Conservation (phyloP, 2,888 invertebrate genomes). For the Heliconius sara region DNA sequence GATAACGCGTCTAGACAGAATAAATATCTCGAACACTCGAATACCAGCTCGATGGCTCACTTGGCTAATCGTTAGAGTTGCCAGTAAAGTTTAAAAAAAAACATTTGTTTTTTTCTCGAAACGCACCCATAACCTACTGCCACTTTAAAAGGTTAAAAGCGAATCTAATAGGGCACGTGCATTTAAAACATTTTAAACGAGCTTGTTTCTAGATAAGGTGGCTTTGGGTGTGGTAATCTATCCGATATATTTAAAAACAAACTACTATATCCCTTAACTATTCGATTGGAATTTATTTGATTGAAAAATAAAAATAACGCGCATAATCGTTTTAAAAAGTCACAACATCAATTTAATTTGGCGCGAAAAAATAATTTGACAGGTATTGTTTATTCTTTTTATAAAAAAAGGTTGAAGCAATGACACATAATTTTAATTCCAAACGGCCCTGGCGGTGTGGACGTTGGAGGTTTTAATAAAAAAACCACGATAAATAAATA, state of each 20-base stretch:
- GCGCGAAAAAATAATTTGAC: slow-evolving; percentile 18
- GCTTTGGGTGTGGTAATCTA: slow-evolving; percentile 58
- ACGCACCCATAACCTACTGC: slow-evolving; percentile 69
- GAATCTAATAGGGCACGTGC: slow-evolving; percentile 73
- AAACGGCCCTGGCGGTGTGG: slow-evolving; percentile 1
- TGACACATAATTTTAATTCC: slow-evolving; percentile 20
- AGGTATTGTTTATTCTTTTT: background rate
- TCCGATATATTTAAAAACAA: slow-evolving; percentile 47
- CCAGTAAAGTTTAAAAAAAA: slow-evolving; percentile 61
- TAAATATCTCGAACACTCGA: slow-evolving; percentile 80
- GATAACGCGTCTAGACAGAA: slow-evolving; percentile 81
- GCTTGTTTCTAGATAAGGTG: slow-evolving; percentile 64
- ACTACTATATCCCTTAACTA: background rate
- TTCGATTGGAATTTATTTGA: slow-evolving; percentile 13
- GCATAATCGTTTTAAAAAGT: background rate
- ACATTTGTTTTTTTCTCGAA: slow-evolving; percentile 61
- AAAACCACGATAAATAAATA: slow-evolving; percentile 45
- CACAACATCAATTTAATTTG: background rate
- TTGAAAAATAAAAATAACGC: background rate
- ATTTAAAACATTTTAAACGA: slow-evolving; percentile 67
- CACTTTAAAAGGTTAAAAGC: slow-evolving; percentile 75
- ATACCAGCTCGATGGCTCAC: slow-evolving; percentile 80
- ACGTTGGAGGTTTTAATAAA: slow-evolving; percentile 40
- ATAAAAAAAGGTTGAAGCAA: slow-evolving; percentile 10
- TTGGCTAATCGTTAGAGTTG: slow-evolving; percentile 78